A percentile compares a stretch with the other conserved stretches of the same genome.
Conservation (phyloP, 1,140 invertebrate genomes). For the Aphidius ervi region DNA sequence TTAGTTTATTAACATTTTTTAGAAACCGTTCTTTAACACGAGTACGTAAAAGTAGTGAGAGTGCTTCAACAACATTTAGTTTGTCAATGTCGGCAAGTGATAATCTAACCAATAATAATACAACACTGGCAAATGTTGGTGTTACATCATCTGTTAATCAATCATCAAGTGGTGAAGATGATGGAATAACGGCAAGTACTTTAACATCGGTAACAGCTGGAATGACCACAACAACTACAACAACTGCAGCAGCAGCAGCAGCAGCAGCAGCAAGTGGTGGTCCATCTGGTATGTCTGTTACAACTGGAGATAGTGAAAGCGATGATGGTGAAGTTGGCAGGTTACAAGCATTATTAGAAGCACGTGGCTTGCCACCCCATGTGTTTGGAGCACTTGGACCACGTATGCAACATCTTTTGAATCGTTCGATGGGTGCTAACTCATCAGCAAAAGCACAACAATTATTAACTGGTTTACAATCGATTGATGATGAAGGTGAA, state of each 20-base stretch:
- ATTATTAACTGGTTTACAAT: conserved; percentile 87
- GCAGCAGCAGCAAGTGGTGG: conserved; percentile 43
- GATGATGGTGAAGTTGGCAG: conserved; percentile 87
- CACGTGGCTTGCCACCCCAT: conserved; percentile 90
- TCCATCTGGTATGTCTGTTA: conserved; percentile 47
- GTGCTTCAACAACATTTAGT: conserved; percentile 34
- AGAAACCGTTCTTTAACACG: conserved; percentile 60
- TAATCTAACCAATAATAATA: conserved; percentile 36
- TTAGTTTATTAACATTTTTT: conserved; percentile 18
- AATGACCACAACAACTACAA: conserved; percentile 3
- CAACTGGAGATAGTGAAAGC: conserved; percentile 54
- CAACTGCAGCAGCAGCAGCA: conserved; percentile 34
- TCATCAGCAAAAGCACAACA: conserved; percentile 91
- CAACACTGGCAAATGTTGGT: conserved; percentile 32
- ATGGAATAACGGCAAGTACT: conserved; percentile 27
- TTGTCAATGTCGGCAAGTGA: conserved; percentile 47
- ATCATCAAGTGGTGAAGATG: conserved; percentile 41
- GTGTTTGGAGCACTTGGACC: conserved; percentile 92
- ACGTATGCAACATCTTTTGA: conserved; percentile 94
- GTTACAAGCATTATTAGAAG: conserved; percentile 86
- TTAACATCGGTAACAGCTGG: conserved; percentile 39
- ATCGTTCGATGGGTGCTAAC: conserved; percentile 85
- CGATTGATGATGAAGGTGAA: conserved; percentile 91
- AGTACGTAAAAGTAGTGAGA: conserved; percentile 51
- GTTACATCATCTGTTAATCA: conserved; percentile 22